Base-by-base conservation (phyloP, 92 coral and sea anemone genomes). In the Zoanthus gigantus region DNA sequence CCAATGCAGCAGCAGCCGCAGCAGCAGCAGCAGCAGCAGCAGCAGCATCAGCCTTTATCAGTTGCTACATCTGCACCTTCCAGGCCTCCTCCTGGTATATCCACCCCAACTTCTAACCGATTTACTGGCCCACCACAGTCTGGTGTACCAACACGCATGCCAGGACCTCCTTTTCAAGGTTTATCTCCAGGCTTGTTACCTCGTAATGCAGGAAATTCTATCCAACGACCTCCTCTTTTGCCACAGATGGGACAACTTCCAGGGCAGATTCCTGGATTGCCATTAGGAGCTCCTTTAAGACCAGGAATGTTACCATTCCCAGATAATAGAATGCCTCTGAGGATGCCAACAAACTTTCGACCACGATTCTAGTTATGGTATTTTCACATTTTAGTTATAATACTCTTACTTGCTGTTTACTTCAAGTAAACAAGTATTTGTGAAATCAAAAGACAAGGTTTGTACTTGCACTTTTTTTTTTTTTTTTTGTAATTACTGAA, bases 221-320 rank as follows among this genome's bases (percentile, higher is more conserved):
- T 67, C 13, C 85, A 81, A 14, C 88, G 95, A 78, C 91, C 88
- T 52, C 89, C 89, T 53, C 74, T 87, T 60, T 95, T 89, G 50
- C 97, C 94, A 67, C 96, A 91, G 23, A 28, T 89, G 85, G 87
- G 87, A 83, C 85, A 81, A n/a, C 46, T 81, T 23, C 85, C 85
- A 18, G 85, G 85, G 7, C 75, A 81, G 15, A 15, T 81, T 30
- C 93, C 88, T 48, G 92, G 93, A n/a, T 86, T 91, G 79, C 96
- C 86, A 30, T 92, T 85, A 17, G 98, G 95, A 86, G 88, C 93
- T 92, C 98, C 95, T 18, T 90, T 91, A 32, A 86, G 96, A 67
- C 96, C 94, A 60, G 96, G 95, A 73, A 91, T 87, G 71, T 82
- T 90, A 61, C 95, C 89, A 45, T 60, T 52, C 30, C 85, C 85